Conservation (phyloP, 2,888 invertebrate species). For the Drosophila pseudotalamancana region DNA sequence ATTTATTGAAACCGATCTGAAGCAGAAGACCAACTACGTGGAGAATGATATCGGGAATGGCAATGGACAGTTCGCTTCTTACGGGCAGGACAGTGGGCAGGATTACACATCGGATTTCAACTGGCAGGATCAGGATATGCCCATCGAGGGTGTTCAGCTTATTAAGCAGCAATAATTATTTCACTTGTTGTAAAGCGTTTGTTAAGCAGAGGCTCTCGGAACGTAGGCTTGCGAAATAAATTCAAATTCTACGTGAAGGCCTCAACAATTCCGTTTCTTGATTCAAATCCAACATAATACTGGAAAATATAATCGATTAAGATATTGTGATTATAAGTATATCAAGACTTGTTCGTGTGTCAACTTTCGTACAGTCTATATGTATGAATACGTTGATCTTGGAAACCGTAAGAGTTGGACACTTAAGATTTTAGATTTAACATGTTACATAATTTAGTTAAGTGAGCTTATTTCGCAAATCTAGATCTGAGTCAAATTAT, state of each 20-base stretch:
- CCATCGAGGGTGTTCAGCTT: conserved; percentile 1
- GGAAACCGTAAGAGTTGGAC: no score
- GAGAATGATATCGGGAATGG: background rate
- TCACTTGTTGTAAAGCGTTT: background rate
- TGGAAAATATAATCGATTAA: background rate
- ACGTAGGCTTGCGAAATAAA: background rate
- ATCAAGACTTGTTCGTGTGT: no score
- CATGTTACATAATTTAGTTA: no score
- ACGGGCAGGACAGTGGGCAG: background rate
- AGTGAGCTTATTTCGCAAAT: no score
- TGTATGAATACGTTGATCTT: no score
- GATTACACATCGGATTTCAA: conserved; percentile 1
- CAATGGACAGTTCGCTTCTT: background rate
- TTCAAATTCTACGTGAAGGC: conserved; percentile 4
- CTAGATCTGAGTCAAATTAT: no score
- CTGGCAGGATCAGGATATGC: conserved; percentile 20
- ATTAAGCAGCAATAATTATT: conserved; percentile 18
- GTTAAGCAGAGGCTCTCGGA: background rate
- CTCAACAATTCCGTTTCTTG: background rate
- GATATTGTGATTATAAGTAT: no score
- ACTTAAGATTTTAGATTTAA: no score
- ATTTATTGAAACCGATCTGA: background rate
- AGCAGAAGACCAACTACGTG: background rate
- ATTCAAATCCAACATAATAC: background rate
- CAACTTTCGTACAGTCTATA: no score